phyloP scores from a whole-genome alignment of 1,140 invertebrate genomes.

The Dufourea novaeangliae region DNA sequence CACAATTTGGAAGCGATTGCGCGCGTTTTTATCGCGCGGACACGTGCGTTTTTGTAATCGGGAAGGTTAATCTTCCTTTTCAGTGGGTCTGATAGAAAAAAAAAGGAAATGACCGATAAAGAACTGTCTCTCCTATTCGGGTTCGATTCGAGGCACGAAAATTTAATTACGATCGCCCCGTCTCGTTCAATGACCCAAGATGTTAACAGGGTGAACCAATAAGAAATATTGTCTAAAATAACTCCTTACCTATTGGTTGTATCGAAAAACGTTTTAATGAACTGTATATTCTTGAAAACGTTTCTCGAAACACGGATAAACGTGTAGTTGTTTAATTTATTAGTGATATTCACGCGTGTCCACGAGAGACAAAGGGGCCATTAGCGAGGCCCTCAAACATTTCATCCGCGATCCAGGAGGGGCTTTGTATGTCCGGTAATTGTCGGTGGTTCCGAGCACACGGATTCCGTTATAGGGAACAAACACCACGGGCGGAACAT shows the following conservation, averaged over 20 bases:
- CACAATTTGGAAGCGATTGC: not conserved
- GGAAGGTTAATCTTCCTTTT: not conserved
- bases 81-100: too few species aligned
- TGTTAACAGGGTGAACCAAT: slow-evolving; percentile 32
- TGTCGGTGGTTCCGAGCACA: slow-evolving; percentile 43
- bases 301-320: too few species aligned
- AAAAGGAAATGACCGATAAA: not conserved
- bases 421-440: slow-evolving; percentile 49
- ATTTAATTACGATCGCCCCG: slow-evolving; percentile 36
- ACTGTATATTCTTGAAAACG: too few species aligned
- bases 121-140: not conserved
- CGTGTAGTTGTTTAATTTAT: slow-evolving; percentile 55
- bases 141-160: not conserved
- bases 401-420: slow-evolving; percentile 23
- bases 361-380: slow-evolving; percentile 49
- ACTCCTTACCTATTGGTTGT: too few species aligned
- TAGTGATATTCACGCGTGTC: slow-evolving; percentile 21
- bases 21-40: not conserved
- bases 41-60: not conserved
- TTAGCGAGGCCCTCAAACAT: slow-evolving; percentile 42
- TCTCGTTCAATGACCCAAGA: slow-evolving; percentile 35
- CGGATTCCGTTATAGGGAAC: slow-evolving; percentile 45
- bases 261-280: too few species aligned
- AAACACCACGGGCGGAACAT: not conserved
- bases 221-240: too few species aligned